Conservation (phyloP, 2,113 vertebrate genomes). For the Calcarius ornatus region DNA sequence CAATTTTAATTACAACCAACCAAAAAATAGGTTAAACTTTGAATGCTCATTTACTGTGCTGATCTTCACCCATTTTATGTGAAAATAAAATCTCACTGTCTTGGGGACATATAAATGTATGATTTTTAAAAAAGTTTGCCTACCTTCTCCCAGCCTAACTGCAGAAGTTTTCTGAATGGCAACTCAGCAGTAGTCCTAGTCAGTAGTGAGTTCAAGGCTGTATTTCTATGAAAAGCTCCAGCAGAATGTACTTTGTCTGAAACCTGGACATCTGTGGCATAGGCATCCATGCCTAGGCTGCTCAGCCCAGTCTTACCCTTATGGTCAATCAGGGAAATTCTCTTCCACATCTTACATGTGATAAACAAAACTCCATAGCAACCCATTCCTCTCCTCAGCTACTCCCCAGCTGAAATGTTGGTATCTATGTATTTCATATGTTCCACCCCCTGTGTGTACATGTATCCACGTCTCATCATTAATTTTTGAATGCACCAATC, state of each 20-base stretch:
- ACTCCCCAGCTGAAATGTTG: not conserved
- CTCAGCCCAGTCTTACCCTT: not conserved
- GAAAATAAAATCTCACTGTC: no score
- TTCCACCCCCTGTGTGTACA: not conserved
- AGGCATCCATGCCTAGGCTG: not conserved
- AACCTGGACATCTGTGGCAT: not conserved
- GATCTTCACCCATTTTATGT: rapidly evolving
- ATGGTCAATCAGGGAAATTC: not conserved
- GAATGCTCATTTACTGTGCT: not conserved
- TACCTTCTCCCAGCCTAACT: not conserved
- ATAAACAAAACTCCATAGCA: not conserved
- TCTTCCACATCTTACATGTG: not conserved
- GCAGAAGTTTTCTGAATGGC: not conserved
- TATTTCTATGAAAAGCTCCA: not conserved
- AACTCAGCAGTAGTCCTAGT: not conserved
- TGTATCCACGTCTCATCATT: rapidly evolving
- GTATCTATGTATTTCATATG: not conserved
- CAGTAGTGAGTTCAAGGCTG: not conserved
- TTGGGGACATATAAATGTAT: not conserved
- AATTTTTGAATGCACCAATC: not conserved
- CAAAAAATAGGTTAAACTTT: not conserved
- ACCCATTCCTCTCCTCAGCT: not conserved
- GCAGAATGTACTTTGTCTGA: not conserved
- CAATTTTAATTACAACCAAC: not conserved
- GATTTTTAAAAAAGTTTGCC: not conserved